Conservation (phyloP, 1,140 invertebrate species). For the Pseudomyrmex pallidus region DNA sequence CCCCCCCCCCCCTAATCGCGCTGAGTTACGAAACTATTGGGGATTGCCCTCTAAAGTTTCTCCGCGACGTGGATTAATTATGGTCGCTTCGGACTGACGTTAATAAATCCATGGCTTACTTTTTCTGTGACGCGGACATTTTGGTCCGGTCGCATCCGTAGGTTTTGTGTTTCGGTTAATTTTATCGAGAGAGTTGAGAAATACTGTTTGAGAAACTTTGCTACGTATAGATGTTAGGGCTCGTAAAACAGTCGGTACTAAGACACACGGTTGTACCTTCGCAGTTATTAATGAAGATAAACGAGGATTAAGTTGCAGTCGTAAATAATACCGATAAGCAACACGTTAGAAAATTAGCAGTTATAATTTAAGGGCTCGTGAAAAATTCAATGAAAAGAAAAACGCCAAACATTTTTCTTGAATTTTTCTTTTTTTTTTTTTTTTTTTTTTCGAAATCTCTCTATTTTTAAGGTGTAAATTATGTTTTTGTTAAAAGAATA, state of each 20-base stretch:
- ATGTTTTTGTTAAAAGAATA: no score
- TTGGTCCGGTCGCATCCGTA: background rate
- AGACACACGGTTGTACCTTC: slow-evolving; percentile 11
- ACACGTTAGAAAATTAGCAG: slow-evolving; percentile 31
- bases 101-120: slow-evolving; percentile 39
- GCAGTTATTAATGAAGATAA: slow-evolving; percentile 39
- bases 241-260: slow-evolving; percentile 2
- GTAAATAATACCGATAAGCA: slow-evolving; percentile 36
- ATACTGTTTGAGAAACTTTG: slow-evolving; percentile 20
- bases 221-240: background rate
- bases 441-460: background rate
- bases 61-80: slow-evolving; percentile 45
- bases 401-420: background rate
- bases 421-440: background rate
- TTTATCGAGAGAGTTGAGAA: background rate
- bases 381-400: slow-evolving; percentile 15
- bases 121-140: slow-evolving; percentile 1
- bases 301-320: slow-evolving; percentile 2
- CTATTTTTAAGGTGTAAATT: background rate
- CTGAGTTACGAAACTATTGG: slow-evolving; percentile 34
- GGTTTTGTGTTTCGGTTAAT: background rate
- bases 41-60: slow-evolving; percentile 29
- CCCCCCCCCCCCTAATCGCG: slow-evolving; percentile 30
- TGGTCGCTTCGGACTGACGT: slow-evolving; percentile 6
- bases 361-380: slow-evolving; percentile 3